Conservation (phyloP, 2,888 invertebrate species). For the Sipunculus nudus region DNA sequence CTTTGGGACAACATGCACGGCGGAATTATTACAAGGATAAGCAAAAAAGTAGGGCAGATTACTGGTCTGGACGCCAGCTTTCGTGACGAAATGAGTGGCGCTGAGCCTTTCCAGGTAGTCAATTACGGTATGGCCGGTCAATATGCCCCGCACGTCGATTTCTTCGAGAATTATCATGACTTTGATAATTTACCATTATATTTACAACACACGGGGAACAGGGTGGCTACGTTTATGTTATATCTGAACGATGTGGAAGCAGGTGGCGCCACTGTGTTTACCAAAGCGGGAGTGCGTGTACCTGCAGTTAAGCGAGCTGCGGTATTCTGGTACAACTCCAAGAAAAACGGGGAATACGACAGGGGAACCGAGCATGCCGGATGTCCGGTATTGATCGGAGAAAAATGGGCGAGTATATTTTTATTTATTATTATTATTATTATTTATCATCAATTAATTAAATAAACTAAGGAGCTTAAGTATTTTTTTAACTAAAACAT, state of each 20-base stretch:
- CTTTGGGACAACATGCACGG: slow-evolving; percentile 6
- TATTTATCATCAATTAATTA: too few relatives aligned
- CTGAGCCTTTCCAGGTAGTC: slow-evolving; percentile 29
- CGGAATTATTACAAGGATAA: not conserved
- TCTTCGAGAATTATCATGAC: slow-evolving; percentile 26
- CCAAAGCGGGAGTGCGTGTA: slow-evolving; percentile 15
- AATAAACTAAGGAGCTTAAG: too few relatives aligned
- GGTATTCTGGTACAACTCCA: slow-evolving; percentile 54
- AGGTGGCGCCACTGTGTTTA: slow-evolving; percentile 36
- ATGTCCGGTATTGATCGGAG: slow-evolving; percentile 55
- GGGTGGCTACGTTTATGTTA: slow-evolving; percentile 55
- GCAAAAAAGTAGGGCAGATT: not conserved
- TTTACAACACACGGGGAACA: slow-evolving; percentile 40
- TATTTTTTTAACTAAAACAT: too few relatives aligned
- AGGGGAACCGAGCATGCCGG: slow-evolving; percentile 48
- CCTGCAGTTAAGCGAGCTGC: slow-evolving; percentile 42
- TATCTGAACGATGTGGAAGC: slow-evolving; percentile 38
- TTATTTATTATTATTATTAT: too few relatives aligned
- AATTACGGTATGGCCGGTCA: slow-evolving; percentile 41
- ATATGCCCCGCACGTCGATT: slow-evolving; percentile 37
- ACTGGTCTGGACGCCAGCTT: slow-evolving; percentile 1
- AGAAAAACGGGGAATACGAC: slow-evolving; percentile 42
- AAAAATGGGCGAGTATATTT: too few relatives aligned
- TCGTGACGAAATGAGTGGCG: not conserved
- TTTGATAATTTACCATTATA: too few relatives aligned